phyloP scores from a whole-genome alignment of 2,113 vertebrate genomes.

The Nibea coibor region DNA sequence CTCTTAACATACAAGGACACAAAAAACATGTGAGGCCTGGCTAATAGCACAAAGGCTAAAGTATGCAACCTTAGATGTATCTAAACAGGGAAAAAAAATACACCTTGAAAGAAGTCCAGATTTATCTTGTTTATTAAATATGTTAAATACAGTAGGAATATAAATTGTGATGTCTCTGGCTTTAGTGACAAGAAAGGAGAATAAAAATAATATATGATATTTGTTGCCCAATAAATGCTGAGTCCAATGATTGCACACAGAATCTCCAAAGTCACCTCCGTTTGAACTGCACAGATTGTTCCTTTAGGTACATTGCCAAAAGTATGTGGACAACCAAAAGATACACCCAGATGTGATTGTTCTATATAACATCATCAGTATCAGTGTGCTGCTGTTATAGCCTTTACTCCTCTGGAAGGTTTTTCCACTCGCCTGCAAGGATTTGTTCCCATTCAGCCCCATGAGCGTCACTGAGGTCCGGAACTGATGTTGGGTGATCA shows the following conservation, averaged over 20 bases:
- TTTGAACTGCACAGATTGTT: background rate
- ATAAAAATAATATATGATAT: background rate
- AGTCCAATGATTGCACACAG: background rate
- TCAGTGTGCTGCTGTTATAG: background rate
- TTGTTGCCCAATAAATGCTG: too few relatives aligned
- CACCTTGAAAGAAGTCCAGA: background rate
- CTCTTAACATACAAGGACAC: background rate
- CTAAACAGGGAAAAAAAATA: background rate
- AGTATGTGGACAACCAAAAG: background rate
- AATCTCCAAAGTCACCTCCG: background rate
- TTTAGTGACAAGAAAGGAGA: background rate
- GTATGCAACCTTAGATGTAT: background rate
- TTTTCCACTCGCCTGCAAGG: background rate
- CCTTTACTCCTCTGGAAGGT: background rate
- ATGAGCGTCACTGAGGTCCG: background rate
- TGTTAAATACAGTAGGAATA: too few relatives aligned
- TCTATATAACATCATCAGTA: background rate
- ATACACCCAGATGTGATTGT: background rate
- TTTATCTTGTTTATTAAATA: background rate
- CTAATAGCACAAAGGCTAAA: background rate
- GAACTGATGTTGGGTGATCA: background rate
- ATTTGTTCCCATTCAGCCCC: background rate
- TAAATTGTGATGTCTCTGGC: too few relatives aligned
- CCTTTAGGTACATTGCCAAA: background rate
- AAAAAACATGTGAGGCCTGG: background rate